These are phyloP conservation scores for Myanophis thanlyinensis DNA, from an alignment of 2,113 vertebrate genomes.

Conservation along the genomic window DNA sequence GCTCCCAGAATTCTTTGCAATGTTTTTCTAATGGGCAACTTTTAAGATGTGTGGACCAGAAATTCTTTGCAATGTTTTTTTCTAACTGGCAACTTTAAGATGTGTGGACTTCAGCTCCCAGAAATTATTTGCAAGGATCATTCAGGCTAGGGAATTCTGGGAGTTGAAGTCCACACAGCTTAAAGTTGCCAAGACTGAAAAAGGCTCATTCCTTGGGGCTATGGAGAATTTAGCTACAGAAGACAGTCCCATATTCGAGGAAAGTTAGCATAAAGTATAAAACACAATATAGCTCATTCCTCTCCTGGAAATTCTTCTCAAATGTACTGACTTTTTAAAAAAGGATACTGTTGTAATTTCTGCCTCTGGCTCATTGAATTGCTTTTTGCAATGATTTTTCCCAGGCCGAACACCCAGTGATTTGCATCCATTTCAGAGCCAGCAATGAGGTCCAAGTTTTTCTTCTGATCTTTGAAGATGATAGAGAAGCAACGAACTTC, in stretches of 20 bases:
- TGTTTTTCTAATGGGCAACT: too few relatives aligned
- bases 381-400: constrained; percentile 82
- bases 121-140: not conserved
- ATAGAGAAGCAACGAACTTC: constrained; percentile 91
- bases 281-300: not conserved
- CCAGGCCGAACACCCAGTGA: constrained; percentile 81
- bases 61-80: not conserved
- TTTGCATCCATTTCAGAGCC: constrained; percentile 64
- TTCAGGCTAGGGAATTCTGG: not conserved
- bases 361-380: constrained; percentile 80
- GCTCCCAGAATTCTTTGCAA: not conserved
- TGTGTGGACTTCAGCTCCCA: not conserved
- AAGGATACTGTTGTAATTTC: constrained; percentile 96
- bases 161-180: not conserved
- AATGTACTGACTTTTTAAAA: not conserved
- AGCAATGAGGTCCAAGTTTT: constrained; percentile 87
- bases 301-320: not conserved
- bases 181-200: not conserved
- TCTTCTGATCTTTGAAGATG: constrained; percentile 86
- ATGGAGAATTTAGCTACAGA: not conserved
- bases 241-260: not conserved
- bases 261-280: not conserved
- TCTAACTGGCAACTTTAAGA: not conserved
- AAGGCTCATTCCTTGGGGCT: not conserved
- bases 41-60: not conserved